Evolutionary conservation across 2,113 vertebrate genomes (phyloP).

Genomic region (Orthochromis malagaraziensis): DNA sequence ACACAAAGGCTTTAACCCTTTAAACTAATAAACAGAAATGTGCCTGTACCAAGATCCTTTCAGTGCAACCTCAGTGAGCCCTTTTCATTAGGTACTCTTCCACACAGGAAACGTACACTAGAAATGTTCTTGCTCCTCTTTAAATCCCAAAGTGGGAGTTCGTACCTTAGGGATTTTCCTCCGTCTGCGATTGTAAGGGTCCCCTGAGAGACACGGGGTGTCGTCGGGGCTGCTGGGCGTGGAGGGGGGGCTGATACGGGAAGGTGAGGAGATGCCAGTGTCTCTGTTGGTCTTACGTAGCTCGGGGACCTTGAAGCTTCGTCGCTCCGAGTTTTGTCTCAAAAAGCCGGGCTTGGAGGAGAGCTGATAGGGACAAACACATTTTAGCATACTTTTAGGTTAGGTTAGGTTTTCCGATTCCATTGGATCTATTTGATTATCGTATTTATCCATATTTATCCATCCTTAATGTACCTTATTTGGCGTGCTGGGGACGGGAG

Average conservation of each 20-base stretch:
- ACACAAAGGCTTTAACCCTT: neutral
- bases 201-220: conserved; percentile 86
- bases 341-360: conserved; percentile 84
- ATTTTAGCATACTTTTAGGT: neutral
- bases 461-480: conserved; percentile 76
- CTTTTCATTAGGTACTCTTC: neutral
- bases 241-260: conserved; percentile 87
- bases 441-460: neutral
- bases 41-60: neutral
- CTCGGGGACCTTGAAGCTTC: conserved; percentile 89
- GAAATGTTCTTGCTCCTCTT: neutral
- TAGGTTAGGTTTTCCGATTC: neutral
- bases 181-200: conserved; percentile 85
- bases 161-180: conserved; percentile 93
- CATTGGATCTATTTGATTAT: neutral
- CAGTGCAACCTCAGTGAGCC: neutral
- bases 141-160: conserved; percentile 8
- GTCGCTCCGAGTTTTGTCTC: conserved; percentile 87
- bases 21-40: neutral
- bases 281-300: conserved; percentile 85
- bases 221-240: conserved; percentile 96
- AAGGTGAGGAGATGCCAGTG: conserved; percentile 77
- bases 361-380: conserved; percentile 32
- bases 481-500: conserved; percentile 78
- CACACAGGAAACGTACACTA: neutral